phyloP scores from a whole-genome alignment of 92 coral and sea anemone genomes.

The Hydrozoanthus gracilis region DNA sequence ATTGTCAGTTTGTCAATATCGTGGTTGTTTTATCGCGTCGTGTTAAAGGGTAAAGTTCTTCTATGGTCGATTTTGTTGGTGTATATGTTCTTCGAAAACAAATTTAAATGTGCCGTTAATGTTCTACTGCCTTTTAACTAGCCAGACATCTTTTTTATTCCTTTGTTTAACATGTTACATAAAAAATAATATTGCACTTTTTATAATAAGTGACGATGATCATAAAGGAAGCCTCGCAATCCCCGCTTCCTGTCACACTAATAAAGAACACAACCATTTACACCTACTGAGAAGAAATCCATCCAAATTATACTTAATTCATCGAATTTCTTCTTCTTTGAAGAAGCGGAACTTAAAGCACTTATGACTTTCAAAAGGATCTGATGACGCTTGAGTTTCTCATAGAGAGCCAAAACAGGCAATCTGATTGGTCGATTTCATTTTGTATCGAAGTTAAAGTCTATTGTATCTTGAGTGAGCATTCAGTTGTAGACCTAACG shows the following conservation, averaged over 20 bases:
- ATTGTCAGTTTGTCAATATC: background rate
- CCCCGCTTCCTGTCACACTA: background rate
- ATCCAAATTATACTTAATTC: slow-evolving; percentile 15
- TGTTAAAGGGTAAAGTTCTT: background rate
- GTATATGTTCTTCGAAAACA: background rate
- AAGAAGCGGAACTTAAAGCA: slow-evolving; percentile 14
- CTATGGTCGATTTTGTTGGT: background rate
- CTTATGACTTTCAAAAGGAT: background rate
- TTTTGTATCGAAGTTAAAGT: background rate
- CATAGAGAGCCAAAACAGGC: background rate
- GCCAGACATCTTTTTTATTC: background rate
- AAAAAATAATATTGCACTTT: background rate
- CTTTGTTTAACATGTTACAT: background rate
- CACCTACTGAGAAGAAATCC: slow-evolving; percentile 21
- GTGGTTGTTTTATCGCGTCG: background rate
- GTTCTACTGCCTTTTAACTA: background rate
- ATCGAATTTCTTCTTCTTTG: slow-evolving; percentile 20
- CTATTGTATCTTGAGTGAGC: background rate
- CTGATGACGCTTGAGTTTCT: slow-evolving; percentile 3
- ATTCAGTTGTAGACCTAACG: background rate
- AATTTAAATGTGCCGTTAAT: background rate
- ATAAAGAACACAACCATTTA: slow-evolving; percentile 5
- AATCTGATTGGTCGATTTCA: slow-evolving; percentile 10
- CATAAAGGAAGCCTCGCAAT: background rate
- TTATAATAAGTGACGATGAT: background rate